These are phyloP conservation scores for Zenarchopterus dispar DNA, from an alignment of 2,797 vertebrate species.

Conservation along the genomic window DNA sequence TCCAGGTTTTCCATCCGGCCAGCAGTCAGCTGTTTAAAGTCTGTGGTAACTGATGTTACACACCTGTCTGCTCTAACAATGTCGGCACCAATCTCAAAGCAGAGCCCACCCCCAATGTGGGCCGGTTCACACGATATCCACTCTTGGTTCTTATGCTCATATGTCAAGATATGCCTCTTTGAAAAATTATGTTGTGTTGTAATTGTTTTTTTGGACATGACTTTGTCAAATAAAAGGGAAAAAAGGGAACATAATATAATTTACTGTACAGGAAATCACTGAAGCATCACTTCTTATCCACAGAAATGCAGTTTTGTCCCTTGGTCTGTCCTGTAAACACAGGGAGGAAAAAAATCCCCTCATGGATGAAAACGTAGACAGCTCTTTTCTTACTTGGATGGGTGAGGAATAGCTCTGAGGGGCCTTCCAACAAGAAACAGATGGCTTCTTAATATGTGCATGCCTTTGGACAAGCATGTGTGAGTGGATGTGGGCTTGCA, in stretches of 20 bases:
- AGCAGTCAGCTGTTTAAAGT: constrained; percentile 69
- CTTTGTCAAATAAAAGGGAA: constrained; percentile 19
- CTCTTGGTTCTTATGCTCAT: constrained; percentile 13
- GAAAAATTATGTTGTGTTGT: constrained; percentile 34
- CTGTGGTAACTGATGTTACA: constrained; percentile 58
- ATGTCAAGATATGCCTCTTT: constrained; percentile 21
- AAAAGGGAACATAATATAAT: constrained; percentile 20
- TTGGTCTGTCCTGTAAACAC: constrained; percentile 54
- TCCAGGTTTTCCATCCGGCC: constrained; percentile 48
- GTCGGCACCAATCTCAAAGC: constrained; percentile 38
- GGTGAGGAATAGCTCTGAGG: constrained; percentile 67
- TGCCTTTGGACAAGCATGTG: constrained; percentile 60
- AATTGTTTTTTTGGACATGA: constrained; percentile 10
- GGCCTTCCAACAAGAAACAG: constrained; percentile 84
- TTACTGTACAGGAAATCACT: constrained; percentile 24
- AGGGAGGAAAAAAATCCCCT: constrained; percentile 59
- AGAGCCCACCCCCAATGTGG: constrained; percentile 32
- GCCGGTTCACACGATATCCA: constrained; percentile 34
- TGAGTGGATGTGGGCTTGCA: constrained; percentile 35
- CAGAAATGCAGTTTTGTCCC: constrained; percentile 21
- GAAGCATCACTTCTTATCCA: constrained; percentile 16
- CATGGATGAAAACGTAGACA: constrained; percentile 73
- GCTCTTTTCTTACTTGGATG: constrained; percentile 75
- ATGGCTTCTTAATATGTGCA: constrained; percentile 78
- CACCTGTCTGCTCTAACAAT: constrained; percentile 70